These are phyloP conservation scores for Thryonomys swinderianus DNA, from an alignment of 2,113 vertebrate genomes.

Conservation along the genomic window DNA sequence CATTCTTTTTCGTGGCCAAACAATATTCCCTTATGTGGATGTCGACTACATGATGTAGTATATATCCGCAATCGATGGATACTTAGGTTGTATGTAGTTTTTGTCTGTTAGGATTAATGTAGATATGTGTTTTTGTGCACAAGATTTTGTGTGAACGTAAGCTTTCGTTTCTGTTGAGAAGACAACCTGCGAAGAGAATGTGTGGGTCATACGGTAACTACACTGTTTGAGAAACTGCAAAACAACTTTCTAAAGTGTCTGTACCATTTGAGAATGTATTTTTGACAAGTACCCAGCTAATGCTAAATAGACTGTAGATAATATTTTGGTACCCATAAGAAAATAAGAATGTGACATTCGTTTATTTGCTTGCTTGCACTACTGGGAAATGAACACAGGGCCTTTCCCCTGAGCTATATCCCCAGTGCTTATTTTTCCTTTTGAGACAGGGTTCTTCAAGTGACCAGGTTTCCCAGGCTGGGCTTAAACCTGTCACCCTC, in stretches of 20 bases:
- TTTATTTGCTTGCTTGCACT: background rate
- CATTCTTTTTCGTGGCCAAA: constrained; percentile 13
- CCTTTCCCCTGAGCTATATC: background rate
- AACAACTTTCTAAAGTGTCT: background rate
- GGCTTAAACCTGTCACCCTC: background rate
- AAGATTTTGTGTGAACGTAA: background rate
- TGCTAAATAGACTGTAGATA: background rate
- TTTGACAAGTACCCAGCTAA: background rate
- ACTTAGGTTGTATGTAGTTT: background rate
- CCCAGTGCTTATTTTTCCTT: background rate
- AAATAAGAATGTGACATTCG: background rate
- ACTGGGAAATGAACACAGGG: background rate
- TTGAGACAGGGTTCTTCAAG: background rate
- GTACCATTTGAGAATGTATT: background rate
- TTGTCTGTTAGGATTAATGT: background rate
- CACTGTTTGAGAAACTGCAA: background rate
- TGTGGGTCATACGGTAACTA: background rate
- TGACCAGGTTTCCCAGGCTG: background rate
- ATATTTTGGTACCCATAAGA: background rate
- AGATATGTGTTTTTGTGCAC: background rate
- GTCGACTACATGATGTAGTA: background rate
- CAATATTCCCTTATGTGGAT: background rate
- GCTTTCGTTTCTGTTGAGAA: constrained; percentile 8
- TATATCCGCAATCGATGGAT: background rate
- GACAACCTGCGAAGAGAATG: background rate